A percentile compares a stretch with the other conserved stretches of the same genome.
These are phyloP conservation scores for Caerostris darwini DNA, from an alignment of 1,140 invertebrate genomes.

Conservation along the genomic window DNA sequence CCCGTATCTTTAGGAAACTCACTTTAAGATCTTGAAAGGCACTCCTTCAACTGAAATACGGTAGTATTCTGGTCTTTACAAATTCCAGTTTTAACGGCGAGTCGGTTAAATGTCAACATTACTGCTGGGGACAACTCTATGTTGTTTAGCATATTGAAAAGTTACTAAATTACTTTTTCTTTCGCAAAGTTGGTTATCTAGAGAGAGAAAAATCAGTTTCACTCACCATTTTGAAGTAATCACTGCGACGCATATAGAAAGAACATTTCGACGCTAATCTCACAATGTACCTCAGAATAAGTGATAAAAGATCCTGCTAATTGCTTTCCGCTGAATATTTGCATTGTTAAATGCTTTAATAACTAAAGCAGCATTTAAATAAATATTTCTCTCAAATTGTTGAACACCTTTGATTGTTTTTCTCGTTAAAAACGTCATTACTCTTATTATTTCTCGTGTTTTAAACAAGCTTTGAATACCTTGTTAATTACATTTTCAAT, in stretches of 20 bases:
- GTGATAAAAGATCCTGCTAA: neutral
- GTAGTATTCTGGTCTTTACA: conserved; percentile 38
- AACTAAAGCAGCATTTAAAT: neutral
- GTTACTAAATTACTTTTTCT: conserved; percentile 62
- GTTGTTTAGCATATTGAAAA: conserved; percentile 68
- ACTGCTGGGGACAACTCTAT: neutral
- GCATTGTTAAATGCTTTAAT: neutral
- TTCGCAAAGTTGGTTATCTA: neutral
- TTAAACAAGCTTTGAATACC: neutral
- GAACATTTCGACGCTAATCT: neutral
- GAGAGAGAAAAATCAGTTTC: neutral
- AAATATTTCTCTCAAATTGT: neutral
- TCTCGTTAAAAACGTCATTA: neutral
- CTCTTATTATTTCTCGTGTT: neutral
- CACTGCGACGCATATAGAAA: neutral
- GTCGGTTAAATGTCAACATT: conserved; percentile 64
- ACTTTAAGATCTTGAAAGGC: conserved; percentile 62
- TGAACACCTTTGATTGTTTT: neutral
- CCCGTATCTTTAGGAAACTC: conserved; percentile 53
- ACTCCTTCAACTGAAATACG: conserved; percentile 59
- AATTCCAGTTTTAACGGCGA: conserved; percentile 18
- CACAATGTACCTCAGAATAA: neutral
- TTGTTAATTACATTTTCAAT: conserved; percentile 10
- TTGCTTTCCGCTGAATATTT: neutral
- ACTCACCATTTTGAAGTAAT: neutral